Conservation (phyloP, 2,797 vertebrate species). For the Pseudomugil gertrudae region DNA sequence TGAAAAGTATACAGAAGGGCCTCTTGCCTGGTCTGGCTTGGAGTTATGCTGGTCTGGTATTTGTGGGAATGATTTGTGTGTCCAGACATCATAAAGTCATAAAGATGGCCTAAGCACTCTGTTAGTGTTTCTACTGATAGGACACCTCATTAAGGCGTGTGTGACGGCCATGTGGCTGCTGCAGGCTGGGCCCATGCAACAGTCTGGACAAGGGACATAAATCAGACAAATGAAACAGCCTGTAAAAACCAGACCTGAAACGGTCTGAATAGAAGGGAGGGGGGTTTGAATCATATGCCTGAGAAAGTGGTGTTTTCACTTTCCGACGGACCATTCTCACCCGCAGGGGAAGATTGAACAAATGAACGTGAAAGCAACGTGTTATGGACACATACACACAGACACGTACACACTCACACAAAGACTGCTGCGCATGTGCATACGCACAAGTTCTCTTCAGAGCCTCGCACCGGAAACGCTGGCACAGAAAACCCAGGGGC, state of each 20-base stretch:
- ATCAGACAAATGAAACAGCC: constrained; percentile 86
- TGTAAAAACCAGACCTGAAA: constrained; percentile 84
- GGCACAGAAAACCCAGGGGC: constrained; percentile 53
- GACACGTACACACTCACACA: constrained; percentile 25
- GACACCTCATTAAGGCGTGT: constrained; percentile 84
- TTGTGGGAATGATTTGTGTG: constrained; percentile 81
- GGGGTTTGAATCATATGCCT: constrained; percentile 65
- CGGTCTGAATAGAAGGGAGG: constrained; percentile 70
- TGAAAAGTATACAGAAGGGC: constrained; percentile 64
- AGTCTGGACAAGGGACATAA: constrained; percentile 84
- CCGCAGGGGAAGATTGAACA: constrained; percentile 68
- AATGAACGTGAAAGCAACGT: constrained; percentile 66
- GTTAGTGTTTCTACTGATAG: constrained; percentile 85
- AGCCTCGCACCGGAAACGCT: constrained; percentile 42
- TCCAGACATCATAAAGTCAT: constrained; percentile 80
- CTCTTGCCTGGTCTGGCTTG: constrained; percentile 56
- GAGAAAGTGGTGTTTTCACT: constrained; percentile 82
- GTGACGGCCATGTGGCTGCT: constrained; percentile 81
- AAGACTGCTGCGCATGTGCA: constrained; percentile 3
- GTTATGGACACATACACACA: constrained; percentile 48
- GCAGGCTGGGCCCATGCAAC: constrained; percentile 69
- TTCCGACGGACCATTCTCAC: constrained; percentile 72
- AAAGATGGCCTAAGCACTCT: constrained; percentile 82
- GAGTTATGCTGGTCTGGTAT: constrained; percentile 59
- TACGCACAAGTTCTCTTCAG: constrained; percentile 16